Evolutionary conservation across 2,888 invertebrate species (phyloP), one percentile per base, ranked within the genome.

Genomic region (Caenorhabditis sp.): DNA sequence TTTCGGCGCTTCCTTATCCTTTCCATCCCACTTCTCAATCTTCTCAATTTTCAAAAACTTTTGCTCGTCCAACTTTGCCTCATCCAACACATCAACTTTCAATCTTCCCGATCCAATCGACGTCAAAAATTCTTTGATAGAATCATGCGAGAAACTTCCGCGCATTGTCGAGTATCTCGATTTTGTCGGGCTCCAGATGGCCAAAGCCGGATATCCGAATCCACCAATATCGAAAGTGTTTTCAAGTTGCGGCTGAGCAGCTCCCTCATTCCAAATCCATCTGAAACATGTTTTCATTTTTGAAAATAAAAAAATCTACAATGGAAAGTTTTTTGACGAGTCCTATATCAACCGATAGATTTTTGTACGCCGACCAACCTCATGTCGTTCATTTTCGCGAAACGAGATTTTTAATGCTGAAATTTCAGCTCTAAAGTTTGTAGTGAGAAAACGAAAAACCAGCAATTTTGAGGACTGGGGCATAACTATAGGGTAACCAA

Each of bases 141-240:
- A 60, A 0, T 27, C 20, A 14, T 43, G 23, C 1, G 63, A 58
- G 53, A 72, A 72, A 7, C 64, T 56, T 25, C 72, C 72, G 4
- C 61, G 52, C 56, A 67, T 59, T 1, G 63, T 66, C 27, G 64
- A 56, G 90, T 93, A 99, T 89, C 96, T 97, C 92, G 95, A 93
- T 90, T 97, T 99, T 89, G 95, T 94, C 12, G 93, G 92, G 89
- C 96, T 97, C 65, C 97, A 93, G n/a, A 95, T 95, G 4, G 95
- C 95, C 92, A 99, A 93, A 0, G 97, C 97, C 0, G 99, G 99
- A 89, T 97, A 99, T 8, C 97, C 97, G 89, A 97, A 99, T 92
- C 91, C 97, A 70, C 97, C 97, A 79, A 99, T 93, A 88, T 95
- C 97, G 27, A 99, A 89, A 0, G 94, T 92, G 73, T 92, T 92